These are phyloP conservation scores for Chloroceryle inda DNA, from an alignment of 2,797 vertebrate species.

Conservation along the genomic window DNA sequence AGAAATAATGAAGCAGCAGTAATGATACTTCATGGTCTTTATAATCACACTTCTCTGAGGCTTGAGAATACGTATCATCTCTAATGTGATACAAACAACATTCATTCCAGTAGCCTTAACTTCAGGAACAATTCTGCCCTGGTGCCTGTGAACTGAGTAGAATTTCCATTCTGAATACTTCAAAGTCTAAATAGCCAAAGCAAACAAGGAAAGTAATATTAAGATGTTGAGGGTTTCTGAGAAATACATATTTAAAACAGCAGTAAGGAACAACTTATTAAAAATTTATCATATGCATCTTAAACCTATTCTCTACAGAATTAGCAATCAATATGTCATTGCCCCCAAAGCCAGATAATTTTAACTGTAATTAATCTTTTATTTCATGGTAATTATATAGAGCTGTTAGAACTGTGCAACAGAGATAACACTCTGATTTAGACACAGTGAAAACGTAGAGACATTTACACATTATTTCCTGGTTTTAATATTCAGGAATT, in stretches of 20 bases:
- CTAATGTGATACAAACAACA: not conserved
- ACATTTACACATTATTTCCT: not conserved
- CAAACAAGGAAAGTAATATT: not conserved
- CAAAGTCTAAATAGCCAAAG: not conserved
- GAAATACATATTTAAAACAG: not conserved
- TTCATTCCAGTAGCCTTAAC: not conserved
- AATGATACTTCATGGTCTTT: not conserved
- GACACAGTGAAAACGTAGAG: not conserved
- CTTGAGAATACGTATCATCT: not conserved
- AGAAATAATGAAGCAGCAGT: not conserved
- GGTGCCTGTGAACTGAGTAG: not conserved
- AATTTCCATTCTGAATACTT: not conserved
- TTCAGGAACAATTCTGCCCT: not conserved
- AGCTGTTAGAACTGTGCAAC: not conserved
- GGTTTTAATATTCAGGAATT: not conserved
- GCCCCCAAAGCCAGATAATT: not conserved
- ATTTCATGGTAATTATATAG: not conserved
- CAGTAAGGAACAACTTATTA: not conserved
- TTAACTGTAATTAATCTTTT: conserved; percentile 2
- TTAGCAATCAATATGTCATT: not conserved
- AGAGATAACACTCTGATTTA: not conserved
- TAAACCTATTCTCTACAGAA: not conserved
- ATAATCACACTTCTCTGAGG: not conserved
- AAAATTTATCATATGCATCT: conserved; percentile 8
- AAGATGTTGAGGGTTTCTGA: not conserved